Evolutionary conservation across 2,113 vertebrate species (phyloP).

Genomic region (Oenanthe melanoleuca): DNA sequence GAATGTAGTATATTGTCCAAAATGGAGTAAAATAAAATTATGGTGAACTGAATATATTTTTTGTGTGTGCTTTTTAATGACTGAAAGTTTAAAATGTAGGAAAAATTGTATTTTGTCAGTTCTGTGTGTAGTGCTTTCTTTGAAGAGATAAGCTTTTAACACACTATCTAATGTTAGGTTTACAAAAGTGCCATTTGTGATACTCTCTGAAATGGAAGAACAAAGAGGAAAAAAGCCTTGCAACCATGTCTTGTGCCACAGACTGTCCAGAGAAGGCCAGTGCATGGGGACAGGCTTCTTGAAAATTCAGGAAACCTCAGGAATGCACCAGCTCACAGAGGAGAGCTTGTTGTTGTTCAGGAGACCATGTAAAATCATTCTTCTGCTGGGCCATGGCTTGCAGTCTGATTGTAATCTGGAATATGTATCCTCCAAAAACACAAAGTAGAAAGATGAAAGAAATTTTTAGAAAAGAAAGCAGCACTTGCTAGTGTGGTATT

Average conservation of each 20-base stretch:
- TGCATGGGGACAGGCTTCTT: background rate
- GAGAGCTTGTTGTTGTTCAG: background rate
- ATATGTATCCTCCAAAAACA: background rate
- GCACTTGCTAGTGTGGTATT: background rate
- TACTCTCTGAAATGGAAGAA: background rate
- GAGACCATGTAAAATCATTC: background rate
- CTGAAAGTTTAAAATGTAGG: background rate
- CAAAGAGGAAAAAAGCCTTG: background rate
- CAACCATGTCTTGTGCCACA: background rate
- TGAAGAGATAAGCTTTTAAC: background rate
- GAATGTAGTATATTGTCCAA: background rate
- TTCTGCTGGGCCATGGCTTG: background rate
- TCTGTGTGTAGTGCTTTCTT: background rate
- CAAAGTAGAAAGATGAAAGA: background rate
- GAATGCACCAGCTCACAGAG: no score
- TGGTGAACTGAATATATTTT: background rate
- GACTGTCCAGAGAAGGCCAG: background rate
- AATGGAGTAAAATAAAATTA: background rate
- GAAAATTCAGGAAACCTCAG: background rate
- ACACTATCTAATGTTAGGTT: background rate
- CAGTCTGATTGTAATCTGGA: background rate
- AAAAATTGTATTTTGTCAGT: background rate
- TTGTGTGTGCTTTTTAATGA: background rate
- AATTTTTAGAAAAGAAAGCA: background rate
- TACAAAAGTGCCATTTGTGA: background rate